phyloP scores from a whole-genome alignment of 2,888 invertebrate species.

The Lacanobia wlatinum region DNA sequence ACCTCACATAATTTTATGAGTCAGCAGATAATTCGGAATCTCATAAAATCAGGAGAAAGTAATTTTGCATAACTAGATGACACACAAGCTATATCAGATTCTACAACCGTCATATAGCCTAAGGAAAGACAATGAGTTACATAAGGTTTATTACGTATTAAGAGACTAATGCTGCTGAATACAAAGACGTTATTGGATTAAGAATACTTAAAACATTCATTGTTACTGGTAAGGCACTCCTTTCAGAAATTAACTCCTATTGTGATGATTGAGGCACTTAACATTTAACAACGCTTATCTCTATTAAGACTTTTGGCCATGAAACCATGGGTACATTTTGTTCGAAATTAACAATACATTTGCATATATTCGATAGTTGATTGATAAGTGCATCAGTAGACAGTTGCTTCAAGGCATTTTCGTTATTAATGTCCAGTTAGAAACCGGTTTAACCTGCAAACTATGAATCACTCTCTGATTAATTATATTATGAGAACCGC shows the following conservation, averaged over 20 bases:
- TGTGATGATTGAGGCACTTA: slow-evolving; percentile 55
- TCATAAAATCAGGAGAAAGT: slow-evolving; percentile 77
- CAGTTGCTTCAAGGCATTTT: slow-evolving; percentile 54
- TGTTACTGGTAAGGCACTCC: slow-evolving; percentile 34
- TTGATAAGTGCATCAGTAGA: slow-evolving; percentile 57
- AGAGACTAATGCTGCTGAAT: slow-evolving; percentile 26
- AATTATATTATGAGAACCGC: slow-evolving; percentile 45
- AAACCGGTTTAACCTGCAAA: slow-evolving; percentile 51
- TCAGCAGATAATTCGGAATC: slow-evolving; percentile 22
- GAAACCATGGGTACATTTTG: slow-evolving; percentile 28
- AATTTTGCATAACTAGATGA: slow-evolving; percentile 72
- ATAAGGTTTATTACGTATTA: slow-evolving; percentile 66
- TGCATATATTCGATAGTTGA: slow-evolving; percentile 53
- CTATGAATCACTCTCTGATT: slow-evolving; percentile 55
- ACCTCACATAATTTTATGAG: slow-evolving; percentile 26
- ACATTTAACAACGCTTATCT: slow-evolving; percentile 42
- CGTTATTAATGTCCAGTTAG: slow-evolving; percentile 49
- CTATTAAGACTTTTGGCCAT: slow-evolving; percentile 40
- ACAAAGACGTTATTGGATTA: slow-evolving; percentile 39
- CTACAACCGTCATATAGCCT: slow-evolving; percentile 69
- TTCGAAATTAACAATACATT: slow-evolving; percentile 45
- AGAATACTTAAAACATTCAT: slow-evolving; percentile 43
- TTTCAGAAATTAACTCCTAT: slow-evolving; percentile 43
- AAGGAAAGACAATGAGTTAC: slow-evolving; percentile 78
- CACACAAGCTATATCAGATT: slow-evolving; percentile 62